Evolutionary conservation across 2,888 invertebrate genomes (phyloP).

Genomic region (Cryptops parisi): DNA sequence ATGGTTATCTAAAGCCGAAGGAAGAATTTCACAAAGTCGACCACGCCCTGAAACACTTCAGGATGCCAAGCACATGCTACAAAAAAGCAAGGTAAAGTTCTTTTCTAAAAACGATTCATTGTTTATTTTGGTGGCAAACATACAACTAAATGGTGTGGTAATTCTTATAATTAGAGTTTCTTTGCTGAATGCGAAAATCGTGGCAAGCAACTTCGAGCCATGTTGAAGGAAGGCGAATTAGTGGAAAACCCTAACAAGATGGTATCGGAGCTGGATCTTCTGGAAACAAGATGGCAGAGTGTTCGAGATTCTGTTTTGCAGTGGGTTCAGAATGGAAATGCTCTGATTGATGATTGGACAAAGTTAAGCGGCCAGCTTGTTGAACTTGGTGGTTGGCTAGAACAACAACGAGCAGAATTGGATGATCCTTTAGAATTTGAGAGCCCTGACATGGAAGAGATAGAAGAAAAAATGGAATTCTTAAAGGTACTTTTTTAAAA

Average conservation of each 20-base stretch:
- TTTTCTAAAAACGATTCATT: no score
- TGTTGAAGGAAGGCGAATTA: constrained; percentile 57
- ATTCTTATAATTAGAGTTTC: no score
- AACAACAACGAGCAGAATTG: constrained; percentile 35
- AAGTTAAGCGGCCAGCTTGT: constrained; percentile 62
- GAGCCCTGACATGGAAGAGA: constrained; percentile 28
- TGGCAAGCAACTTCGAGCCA: constrained; percentile 54
- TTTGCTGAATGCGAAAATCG: constrained; percentile 63
- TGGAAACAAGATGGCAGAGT: constrained; percentile 66
- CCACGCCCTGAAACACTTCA: constrained; percentile 60
- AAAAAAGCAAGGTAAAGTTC: constrained; percentile 43
- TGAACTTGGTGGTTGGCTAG: constrained; percentile 58
- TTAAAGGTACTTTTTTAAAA: constrained; percentile 43
- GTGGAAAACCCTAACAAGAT: constrained; percentile 38
- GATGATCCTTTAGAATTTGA: constrained; percentile 38
- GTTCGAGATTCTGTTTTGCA: constrained; percentile 52
- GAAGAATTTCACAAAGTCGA: constrained; percentile 52
- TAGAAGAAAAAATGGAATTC: constrained; percentile 59
- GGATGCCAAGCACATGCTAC: constrained; percentile 59
- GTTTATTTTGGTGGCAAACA: no score
- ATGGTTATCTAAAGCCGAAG: constrained; percentile 75
- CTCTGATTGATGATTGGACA: constrained; percentile 62
- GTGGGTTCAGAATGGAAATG: constrained; percentile 59
- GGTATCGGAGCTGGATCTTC: constrained; percentile 71
- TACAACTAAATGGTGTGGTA: no score